phyloP scores from a whole-genome alignment of 2,113 vertebrate genomes.

The Halichoeres trimaculatus region DNA sequence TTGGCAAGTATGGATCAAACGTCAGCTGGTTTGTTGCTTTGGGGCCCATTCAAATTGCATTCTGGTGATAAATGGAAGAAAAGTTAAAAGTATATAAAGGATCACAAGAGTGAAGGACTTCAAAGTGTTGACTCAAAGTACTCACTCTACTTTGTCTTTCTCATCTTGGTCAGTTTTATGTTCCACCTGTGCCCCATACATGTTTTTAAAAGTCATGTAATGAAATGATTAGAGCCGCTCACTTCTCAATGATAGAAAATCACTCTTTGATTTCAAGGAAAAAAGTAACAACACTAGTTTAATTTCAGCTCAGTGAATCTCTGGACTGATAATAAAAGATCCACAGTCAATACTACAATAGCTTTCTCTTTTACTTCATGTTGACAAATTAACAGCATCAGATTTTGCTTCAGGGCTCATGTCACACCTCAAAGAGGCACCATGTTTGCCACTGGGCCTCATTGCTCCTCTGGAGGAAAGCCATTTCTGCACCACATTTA shows the following conservation, averaged over 20 bases:
- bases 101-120: slow-evolving; percentile 5
- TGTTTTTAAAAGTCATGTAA: not conserved
- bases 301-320: not conserved
- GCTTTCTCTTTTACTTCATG: not conserved
- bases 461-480: slow-evolving; percentile 4
- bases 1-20: slow-evolving; percentile 52
- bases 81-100: slow-evolving; percentile 3
- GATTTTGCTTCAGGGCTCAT: slow-evolving; percentile 33
- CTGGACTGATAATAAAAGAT: slow-evolving; percentile 13
- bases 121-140: slow-evolving; percentile 20
- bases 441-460: slow-evolving; percentile 15
- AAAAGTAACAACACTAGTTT: not conserved
- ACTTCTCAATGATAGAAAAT: not conserved
- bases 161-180: slow-evolving; percentile 3
- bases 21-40: slow-evolving; percentile 42
- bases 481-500: not conserved
- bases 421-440: slow-evolving; percentile 28
- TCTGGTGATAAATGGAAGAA: slow-evolving; percentile 14
- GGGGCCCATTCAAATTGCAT: slow-evolving; percentile 30
- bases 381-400: slow-evolving; percentile 27
- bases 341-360: not conserved
- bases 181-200: not conserved
- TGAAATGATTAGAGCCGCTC: not conserved
- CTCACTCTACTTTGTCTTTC: not conserved
- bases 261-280: not conserved